These are phyloP conservation scores for Crematogaster levior DNA, from an alignment of 2,888 invertebrate species.

Conservation along the genomic window DNA sequence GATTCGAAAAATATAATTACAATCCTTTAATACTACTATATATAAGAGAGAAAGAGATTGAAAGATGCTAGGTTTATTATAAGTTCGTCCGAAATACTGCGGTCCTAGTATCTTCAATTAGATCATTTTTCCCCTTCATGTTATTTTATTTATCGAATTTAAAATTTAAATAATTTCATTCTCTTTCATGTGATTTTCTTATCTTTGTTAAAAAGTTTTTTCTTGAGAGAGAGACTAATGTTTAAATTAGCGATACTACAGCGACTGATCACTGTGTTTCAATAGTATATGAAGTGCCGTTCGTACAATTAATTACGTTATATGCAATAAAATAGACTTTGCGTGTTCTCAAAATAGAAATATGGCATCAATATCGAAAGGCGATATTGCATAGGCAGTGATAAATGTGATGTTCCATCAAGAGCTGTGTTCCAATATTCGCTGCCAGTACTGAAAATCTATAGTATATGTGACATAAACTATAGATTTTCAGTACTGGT, in stretches of 20 bases:
- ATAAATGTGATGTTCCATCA: constrained; percentile 70
- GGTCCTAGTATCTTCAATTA: constrained; percentile 18
- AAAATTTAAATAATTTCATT: neutral
- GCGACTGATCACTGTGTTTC: constrained; percentile 15
- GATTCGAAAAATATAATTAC: constrained; percentile 7
- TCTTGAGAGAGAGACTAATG: neutral
- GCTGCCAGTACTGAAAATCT: too few species aligned
- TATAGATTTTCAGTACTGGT: too few species aligned
- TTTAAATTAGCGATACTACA: constrained; percentile 21
- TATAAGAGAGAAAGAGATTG: neutral
- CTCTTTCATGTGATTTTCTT: neutral
- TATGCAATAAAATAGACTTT: constrained; percentile 48
- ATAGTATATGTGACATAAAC: too few species aligned
- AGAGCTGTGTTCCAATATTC: too few species aligned
- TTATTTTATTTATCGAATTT: neutral
- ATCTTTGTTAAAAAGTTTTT: neutral
- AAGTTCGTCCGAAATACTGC: constrained; percentile 29
- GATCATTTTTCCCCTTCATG: neutral
- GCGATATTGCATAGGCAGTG: constrained; percentile 79
- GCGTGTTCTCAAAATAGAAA: constrained; percentile 52
- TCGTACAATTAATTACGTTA: constrained; percentile 22
- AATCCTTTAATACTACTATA: too few species aligned
- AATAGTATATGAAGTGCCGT: constrained; percentile 35
- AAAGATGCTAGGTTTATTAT: neutral
- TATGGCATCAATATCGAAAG: too few species aligned